Percentiles rank a stretch among this genome's conserved stretches.
phyloP scores from a whole-genome alignment of 2,113 vertebrate genomes.

The Caranx melampygus region DNA sequence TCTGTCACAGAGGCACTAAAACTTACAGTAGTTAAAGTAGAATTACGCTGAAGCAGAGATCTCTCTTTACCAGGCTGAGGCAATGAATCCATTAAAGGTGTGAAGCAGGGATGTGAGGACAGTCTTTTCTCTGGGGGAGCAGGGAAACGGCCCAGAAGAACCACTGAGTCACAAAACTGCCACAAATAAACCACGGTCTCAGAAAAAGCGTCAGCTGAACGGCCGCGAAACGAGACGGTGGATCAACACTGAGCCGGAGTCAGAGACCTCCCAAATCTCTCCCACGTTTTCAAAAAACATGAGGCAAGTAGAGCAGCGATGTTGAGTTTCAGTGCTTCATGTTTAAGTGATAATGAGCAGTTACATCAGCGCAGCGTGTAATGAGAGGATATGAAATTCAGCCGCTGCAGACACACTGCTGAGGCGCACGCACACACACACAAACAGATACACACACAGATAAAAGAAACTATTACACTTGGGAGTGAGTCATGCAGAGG shows the following conservation, averaged over 20 bases:
- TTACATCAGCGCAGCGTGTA: slow-evolving; percentile 43
- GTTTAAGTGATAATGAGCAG: slow-evolving; percentile 36
- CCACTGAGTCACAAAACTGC: background rate
- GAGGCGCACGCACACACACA: background rate
- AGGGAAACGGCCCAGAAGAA: slow-evolving; percentile 5
- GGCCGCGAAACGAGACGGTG: slow-evolving; percentile 19
- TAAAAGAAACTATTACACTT: background rate
- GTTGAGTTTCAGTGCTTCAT: background rate
- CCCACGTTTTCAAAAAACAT: slow-evolving; percentile 9
- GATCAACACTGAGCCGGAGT: background rate
- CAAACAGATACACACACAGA: background rate
- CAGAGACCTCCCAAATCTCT: slow-evolving; percentile 15
- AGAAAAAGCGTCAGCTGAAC: background rate
- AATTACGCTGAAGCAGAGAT: background rate
- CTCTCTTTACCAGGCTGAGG: background rate
- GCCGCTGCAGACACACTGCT: slow-evolving; percentile 1
- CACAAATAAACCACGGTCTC: slow-evolving; percentile 29
- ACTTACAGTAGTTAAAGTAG: no score
- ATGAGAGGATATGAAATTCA: slow-evolving; percentile 25
- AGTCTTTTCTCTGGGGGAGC: background rate
- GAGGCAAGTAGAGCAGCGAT: slow-evolving; percentile 7
- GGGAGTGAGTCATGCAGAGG: background rate
- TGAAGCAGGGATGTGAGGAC: background rate
- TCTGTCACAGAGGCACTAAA: background rate
- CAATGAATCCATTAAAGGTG: background rate